Percentiles rank a stretch among this genome's conserved stretches.
Conservation (phyloP, 1,140 invertebrate genomes). For the Pseudobourletiella spinata region DNA sequence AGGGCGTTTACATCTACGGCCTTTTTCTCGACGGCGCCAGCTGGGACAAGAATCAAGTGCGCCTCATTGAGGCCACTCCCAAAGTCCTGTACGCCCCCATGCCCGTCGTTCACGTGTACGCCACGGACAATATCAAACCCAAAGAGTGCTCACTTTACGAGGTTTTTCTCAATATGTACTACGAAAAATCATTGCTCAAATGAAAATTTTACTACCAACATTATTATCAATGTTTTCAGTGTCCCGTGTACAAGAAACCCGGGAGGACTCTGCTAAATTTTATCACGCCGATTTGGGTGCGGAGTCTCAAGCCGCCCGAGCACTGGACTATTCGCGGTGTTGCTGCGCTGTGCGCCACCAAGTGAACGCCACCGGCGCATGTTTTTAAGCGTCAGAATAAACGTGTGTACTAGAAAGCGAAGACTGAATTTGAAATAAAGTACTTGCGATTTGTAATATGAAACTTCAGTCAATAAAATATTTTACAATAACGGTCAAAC, state of each 20-base stretch:
- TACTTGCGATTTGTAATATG: no score
- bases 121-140: conserved; percentile 56
- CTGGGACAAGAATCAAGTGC: conserved; percentile 57
- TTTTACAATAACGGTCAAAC: no score
- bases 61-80: conserved; percentile 59
- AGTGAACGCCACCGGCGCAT: no score
- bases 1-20: conserved; percentile 57
- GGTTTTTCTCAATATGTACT: no score
- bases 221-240: conserved; percentile 51
- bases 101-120: conserved; percentile 74
- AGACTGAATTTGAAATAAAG: no score
- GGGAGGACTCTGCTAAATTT: conserved; percentile 68
- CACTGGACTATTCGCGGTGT: conserved; percentile 76
- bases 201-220: no score
- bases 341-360: conserved; percentile 79
- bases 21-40: conserved; percentile 80
- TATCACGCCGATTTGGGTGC: conserved; percentile 64
- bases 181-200: no score
- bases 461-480: no score
- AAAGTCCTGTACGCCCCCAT: conserved; percentile 67
- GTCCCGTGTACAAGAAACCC: conserved; percentile 82
- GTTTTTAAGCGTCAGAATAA: no score
- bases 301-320: conserved; percentile 58
- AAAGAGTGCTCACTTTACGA: conserved; percentile 62
- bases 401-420: no score